phyloP scores from a whole-genome alignment of 2,888 invertebrate species.

The Eupsilia transversa region DNA sequence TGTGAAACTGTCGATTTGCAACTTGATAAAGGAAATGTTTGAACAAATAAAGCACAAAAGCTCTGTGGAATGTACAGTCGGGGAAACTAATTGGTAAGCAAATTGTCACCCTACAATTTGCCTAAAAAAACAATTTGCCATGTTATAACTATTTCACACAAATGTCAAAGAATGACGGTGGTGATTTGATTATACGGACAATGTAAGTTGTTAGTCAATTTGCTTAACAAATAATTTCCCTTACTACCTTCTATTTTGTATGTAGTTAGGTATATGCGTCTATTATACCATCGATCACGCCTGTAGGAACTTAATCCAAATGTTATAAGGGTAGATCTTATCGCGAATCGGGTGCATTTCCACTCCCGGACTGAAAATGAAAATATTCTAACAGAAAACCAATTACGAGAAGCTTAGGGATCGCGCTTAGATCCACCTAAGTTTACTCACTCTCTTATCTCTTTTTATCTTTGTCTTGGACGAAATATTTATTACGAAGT shows the following conservation, averaged over 20 bases:
- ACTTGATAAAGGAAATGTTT: slow-evolving; percentile 27
- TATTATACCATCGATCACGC: slow-evolving; percentile 52
- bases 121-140: neutral
- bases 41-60: slow-evolving; percentile 11
- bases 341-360: slow-evolving; percentile 52
- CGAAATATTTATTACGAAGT: neutral
- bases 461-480: neutral
- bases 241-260: neutral
- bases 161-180: neutral
- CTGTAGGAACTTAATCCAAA: slow-evolving; percentile 51
- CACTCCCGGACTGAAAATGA: slow-evolving; percentile 36
- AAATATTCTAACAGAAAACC: slow-evolving; percentile 49
- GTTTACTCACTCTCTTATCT: neutral
- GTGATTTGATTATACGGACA: neutral
- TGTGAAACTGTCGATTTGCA: slow-evolving; percentile 17
- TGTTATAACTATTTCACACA: neutral
- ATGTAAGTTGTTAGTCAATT: neutral
- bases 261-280: slow-evolving; percentile 14
- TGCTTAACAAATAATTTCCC: neutral
- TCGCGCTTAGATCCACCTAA: slow-evolving; percentile 20
- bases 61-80: neutral
- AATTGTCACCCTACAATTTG: neutral
- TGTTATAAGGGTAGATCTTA: slow-evolving; percentile 60
- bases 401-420: slow-evolving; percentile 44
- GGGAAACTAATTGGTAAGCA: neutral